Evolutionary conservation across 1,140 invertebrate species (phyloP).

Genomic region (Calephelis virginiensis): DNA sequence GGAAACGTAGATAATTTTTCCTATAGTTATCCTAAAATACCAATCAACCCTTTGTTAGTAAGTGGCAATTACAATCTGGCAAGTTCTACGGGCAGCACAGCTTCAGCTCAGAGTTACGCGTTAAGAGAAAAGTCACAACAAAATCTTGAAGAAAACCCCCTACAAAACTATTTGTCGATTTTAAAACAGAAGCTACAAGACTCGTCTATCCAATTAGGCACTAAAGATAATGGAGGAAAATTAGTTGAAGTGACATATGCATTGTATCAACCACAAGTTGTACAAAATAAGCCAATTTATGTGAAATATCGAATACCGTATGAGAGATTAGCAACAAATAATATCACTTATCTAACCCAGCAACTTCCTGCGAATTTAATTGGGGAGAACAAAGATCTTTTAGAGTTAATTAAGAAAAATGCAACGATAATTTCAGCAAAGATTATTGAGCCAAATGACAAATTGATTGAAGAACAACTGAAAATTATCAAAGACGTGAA

Average conservation of each 20-base stretch:
- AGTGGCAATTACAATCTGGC: not conserved
- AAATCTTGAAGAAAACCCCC: not conserved
- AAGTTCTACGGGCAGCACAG: not conserved
- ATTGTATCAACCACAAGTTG: conserved; percentile 30
- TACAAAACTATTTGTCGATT: conserved; percentile 20
- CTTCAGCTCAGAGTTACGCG: not conserved
- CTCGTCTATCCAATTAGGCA: conserved; percentile 39
- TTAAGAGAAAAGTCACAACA: not conserved
- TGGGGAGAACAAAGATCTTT: conserved; percentile 35
- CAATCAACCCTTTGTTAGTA: not conserved
- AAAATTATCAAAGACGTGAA: conserved; percentile 38
- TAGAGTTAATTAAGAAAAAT: conserved; percentile 37
- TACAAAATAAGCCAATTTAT: conserved; percentile 35
- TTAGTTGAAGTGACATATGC: conserved; percentile 44
- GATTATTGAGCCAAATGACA: conserved; percentile 32
- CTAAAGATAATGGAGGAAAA: conserved; percentile 27
- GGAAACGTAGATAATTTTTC: not conserved
- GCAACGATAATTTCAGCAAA: conserved; percentile 47
- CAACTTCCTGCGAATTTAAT: conserved; percentile 39
- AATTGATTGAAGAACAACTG: conserved; percentile 32
- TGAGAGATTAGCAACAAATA: conserved; percentile 29
- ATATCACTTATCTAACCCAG: conserved; percentile 35
- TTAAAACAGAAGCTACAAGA: conserved; percentile 26
- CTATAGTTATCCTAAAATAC: not conserved
- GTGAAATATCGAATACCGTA: conserved; percentile 61